Evolutionary conservation across 2,113 vertebrate species (phyloP), one percentile per base, ranked within the genome.

Genomic region (Sterrhoptilus dennistouni): DNA sequence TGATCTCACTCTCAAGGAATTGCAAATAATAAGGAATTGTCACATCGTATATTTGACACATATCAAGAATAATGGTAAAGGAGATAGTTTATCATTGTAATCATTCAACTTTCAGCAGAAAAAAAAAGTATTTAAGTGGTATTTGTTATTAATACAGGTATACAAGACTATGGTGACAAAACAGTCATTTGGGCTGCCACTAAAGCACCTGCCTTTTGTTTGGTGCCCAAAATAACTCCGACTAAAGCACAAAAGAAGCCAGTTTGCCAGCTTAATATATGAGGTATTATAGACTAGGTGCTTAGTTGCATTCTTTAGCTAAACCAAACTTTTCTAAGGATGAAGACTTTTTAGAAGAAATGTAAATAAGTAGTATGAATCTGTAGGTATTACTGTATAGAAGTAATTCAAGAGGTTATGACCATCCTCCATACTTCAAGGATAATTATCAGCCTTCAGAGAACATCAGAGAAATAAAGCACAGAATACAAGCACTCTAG

Each of bases 381-480:
- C 25, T 82, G 12, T 89, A 60, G 35, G 5, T 57, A 49, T 76
- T 78, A n/a, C 13, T 76, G 10, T 42, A 57, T 27, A 59, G 42
- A 33, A 45, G 11, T 76, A 53, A 85, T 88, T 87, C n/a, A 54
- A 83, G 47, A 57, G 31, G 27, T 69, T 87, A 29, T 69, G 23
- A 14, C 25, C 24, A 50, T 79, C 27, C 29, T 87, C 42, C 63
- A 52, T 57, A 27, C 45, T 76, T 27, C 54, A 83, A 19, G 89
- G 88, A 76, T 57, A 83, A 80, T 59, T 93, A 80, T 18, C 36
- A 42, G 80, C 76, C 81, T 93, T 91, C 2, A 14, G 63, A 40
- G 38, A 90, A 74, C 63, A 80, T 87, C 84, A 96, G 91, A 96
- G 89, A 61, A 91, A 60, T 78, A 87, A 89, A 81, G 29, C 57